Conservation (phyloP, 1,140 invertebrate species). For the Atopsyche davidsoni region DNA sequence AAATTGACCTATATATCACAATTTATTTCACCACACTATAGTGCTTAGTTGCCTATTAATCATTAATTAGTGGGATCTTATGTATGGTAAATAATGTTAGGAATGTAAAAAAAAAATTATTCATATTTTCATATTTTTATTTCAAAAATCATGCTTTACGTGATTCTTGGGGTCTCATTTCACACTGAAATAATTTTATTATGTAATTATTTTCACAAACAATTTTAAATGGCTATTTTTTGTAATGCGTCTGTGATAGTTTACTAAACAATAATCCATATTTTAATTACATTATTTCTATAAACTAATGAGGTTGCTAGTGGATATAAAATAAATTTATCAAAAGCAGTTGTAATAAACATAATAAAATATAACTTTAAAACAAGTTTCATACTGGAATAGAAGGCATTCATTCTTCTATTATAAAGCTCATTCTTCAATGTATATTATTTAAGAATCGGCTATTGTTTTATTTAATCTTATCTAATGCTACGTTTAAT, state of each 20-base stretch:
- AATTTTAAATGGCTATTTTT: neutral
- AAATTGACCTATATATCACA: too few species aligned
- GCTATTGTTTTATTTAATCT: neutral
- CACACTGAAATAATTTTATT: neutral
- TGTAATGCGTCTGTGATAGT: too few species aligned
- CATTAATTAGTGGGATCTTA: too few species aligned
- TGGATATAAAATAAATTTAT: too few species aligned
- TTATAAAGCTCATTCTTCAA: conserved; percentile 1
- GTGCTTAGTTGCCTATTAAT: too few species aligned
- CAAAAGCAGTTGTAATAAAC: neutral
- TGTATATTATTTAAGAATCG: neutral
- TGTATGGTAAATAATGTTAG: too few species aligned
- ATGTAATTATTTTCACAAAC: neutral
- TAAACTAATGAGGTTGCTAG: neutral
- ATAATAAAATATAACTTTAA: conserved; percentile 10
- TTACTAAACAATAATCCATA: too few species aligned
- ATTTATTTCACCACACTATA: too few species aligned
- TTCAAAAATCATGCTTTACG: neutral
- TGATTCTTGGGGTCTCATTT: too few species aligned
- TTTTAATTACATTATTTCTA: too few species aligned
- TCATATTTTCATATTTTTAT: neutral
- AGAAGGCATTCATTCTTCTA: neutral
- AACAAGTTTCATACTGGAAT: conserved; percentile 6
- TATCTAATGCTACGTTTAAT: neutral
- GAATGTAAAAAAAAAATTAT: too few species aligned